Evolutionary conservation across 2,797 vertebrate genomes (phyloP), one percentile per base, ranked within the genome.

Genomic region (Phoeniculus purpureus): DNA sequence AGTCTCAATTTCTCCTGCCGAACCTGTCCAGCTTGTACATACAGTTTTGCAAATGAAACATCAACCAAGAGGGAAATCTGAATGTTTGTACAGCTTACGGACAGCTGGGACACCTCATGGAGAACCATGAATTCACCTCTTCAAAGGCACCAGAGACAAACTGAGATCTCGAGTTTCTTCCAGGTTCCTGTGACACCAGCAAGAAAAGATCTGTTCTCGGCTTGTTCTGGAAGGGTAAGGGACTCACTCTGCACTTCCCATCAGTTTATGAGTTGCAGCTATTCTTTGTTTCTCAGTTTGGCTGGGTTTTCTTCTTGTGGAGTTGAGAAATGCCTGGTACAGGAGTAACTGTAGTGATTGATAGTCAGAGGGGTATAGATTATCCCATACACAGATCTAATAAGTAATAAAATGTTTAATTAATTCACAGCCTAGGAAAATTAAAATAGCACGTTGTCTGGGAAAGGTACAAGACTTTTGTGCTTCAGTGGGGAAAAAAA

Each of bases 171-270:
- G 5, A 31, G 3, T 19, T 65, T 76, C 14, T 55, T 48, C 51
- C 13, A 15, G 0, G 0, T 31, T 5, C 37, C 18, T 29, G 5
- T 29, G 34, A 23, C 48, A 23, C 7, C 21, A 51, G 5, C 4
- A 61, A 21, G 22, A 81, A 27, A 7, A 64, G 6, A 5, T 7
- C 26, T 60, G 27, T 27, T 66, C 23, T 65, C 17, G 29, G 4
- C 3, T 51, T 91, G 7, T 62, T 66, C 26, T 31, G n/a, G 15
- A 78, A 83, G 4, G 1, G 2, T 10, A 48, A 64, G 29, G 12
- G 11, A 40, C 8, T 5, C 1, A 4, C 7, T 50, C n/a, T 64
- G 1, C 12, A n/a, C 34, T 83, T 77, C 21, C 27, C 27, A 15
- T 15, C 21, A 52, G 15, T 5, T 12, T 3, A 34, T 32, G 20